Evolutionary conservation across 2,797 vertebrate genomes (phyloP).

Genomic region (Cryptoprocta ferox): DNA sequence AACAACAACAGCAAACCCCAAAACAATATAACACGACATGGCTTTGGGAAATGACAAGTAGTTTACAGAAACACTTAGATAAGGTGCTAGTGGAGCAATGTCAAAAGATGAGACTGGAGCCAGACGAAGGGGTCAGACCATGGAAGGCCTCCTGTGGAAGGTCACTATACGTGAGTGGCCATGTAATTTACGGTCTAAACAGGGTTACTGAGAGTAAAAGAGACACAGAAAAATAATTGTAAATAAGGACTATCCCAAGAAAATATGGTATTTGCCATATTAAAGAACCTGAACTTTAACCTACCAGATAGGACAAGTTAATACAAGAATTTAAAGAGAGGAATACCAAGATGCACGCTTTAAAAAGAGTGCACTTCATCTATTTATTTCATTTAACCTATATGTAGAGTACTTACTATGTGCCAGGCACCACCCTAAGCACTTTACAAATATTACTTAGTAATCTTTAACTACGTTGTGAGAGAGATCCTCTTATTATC

Average conservation of each 20-base stretch:
- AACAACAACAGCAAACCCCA: neutral
- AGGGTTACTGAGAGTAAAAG: neutral
- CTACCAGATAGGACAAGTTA: neutral
- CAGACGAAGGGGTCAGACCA: neutral
- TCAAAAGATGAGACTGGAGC: neutral
- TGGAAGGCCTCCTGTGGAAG: neutral
- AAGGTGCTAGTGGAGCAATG: neutral
- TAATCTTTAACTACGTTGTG: neutral
- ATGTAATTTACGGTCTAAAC: neutral
- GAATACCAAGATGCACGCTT: constrained; percentile 2
- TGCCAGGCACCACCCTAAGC: neutral
- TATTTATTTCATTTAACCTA: neutral
- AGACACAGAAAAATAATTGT: neutral
- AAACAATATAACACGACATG: neutral
- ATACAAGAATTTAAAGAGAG: neutral
- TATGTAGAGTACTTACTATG: neutral
- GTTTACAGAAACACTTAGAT: neutral
- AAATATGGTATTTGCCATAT: neutral
- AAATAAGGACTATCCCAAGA: neutral
- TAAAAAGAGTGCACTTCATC: neutral
- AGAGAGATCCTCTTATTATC: neutral
- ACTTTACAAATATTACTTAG: constrained; percentile 12
- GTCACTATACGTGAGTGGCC: neutral
- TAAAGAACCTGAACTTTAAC: neutral
- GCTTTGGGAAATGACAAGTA: neutral